A percentile compares a stretch with the other conserved stretches of the same genome.
Conservation (phyloP, 2,797 vertebrate species). For the Anomalospiza imberbis region DNA sequence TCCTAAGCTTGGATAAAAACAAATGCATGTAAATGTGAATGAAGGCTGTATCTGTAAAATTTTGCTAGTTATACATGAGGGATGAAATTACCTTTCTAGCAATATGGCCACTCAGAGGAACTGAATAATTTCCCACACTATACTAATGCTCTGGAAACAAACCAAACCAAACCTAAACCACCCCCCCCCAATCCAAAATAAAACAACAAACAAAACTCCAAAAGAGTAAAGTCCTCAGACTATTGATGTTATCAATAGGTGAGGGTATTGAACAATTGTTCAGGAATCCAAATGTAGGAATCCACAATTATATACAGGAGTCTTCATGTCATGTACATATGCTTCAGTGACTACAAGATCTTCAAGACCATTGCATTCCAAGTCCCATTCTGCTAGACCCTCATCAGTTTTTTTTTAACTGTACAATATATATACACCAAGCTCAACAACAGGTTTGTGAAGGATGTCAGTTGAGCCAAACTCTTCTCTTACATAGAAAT, state of each 20-base stretch:
- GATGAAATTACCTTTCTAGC: background rate
- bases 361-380: background rate
- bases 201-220: background rate
- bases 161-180: background rate
- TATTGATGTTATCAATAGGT: background rate
- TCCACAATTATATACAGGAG: background rate
- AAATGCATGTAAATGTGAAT: background rate
- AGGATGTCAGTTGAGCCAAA: background rate
- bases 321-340: background rate
- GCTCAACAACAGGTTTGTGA: background rate
- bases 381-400: background rate
- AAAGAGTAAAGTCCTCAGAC: background rate
- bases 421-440: background rate
- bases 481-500: background rate
- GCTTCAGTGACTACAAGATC: background rate
- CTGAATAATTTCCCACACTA: background rate
- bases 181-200: background rate
- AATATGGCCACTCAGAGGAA: background rate
- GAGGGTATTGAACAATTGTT: background rate
- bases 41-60: background rate
- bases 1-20: background rate
- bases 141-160: background rate
- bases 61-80: rapidly evolving
- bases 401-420: background rate
- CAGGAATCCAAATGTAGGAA: background rate